These are phyloP conservation scores for Odontothrips loti DNA, from an alignment of 2,888 invertebrate species.

Conservation along the genomic window DNA sequence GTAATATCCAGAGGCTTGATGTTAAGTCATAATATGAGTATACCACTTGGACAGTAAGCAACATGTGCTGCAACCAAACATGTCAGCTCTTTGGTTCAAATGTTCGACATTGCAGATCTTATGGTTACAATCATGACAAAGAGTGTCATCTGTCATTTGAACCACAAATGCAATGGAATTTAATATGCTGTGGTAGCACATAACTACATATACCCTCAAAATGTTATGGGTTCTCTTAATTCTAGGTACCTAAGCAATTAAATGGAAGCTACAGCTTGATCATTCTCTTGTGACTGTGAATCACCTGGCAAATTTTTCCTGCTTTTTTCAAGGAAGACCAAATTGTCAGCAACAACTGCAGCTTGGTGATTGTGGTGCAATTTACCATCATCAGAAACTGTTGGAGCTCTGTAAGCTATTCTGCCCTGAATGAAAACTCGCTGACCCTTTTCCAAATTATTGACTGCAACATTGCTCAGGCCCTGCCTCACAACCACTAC, in stretches of 20 bases:
- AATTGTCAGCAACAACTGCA: background rate
- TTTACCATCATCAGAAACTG: background rate
- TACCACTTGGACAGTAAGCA: too few relatives aligned
- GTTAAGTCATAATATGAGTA: too few relatives aligned
- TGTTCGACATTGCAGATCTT: too few relatives aligned
- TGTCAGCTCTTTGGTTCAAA: background rate
- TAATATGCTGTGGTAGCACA: background rate
- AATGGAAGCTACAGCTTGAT: background rate
- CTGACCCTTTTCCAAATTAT: background rate
- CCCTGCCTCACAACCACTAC: background rate
- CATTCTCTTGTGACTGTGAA: background rate
- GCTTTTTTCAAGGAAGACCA: background rate
- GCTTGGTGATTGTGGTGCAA: background rate
- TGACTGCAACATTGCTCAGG: background rate
- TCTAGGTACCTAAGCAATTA: background rate
- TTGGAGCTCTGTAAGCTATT: background rate
- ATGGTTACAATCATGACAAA: background rate
- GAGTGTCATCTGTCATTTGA: background rate
- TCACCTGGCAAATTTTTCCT: background rate
- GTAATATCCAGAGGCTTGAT: too few relatives aligned
- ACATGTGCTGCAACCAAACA: too few relatives aligned
- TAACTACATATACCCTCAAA: background rate
- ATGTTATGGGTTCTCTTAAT: background rate
- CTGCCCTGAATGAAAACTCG: background rate
- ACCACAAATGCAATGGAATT: background rate